phyloP scores from a whole-genome alignment of 2,888 invertebrate genomes.

The Perdita meconis region DNA sequence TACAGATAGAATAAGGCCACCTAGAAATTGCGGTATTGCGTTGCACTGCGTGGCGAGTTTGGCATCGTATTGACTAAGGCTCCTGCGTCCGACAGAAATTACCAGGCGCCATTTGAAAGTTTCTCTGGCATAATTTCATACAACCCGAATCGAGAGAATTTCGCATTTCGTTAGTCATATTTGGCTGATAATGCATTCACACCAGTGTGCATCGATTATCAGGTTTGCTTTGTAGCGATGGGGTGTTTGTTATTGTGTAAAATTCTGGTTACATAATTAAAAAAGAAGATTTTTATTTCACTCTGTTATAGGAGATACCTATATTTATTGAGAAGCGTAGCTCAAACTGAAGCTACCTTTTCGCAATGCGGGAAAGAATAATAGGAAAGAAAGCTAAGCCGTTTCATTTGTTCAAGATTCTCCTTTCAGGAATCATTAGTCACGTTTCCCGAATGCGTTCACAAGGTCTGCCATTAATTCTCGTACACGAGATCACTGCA shows the following conservation, averaged over 20 bases:
- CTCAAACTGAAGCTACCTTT: too few species aligned
- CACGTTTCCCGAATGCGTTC: constrained; percentile 60
- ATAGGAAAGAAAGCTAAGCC: neutral
- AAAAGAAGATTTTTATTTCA: too few species aligned
- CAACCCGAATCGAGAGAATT: constrained; percentile 23
- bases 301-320: too few species aligned
- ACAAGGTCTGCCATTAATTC: constrained; percentile 56
- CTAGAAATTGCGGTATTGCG: constrained; percentile 4
- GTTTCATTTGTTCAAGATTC: neutral
- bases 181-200: neutral
- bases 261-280: too few species aligned
- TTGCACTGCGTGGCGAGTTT: neutral
- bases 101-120: constrained; percentile 15
- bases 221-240: neutral
- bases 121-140: constrained; percentile 32
- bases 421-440: constrained; percentile 53
- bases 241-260: too few species aligned
- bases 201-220: neutral
- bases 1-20: constrained; percentile 25
- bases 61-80: neutral
- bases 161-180: neutral
- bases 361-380: too few species aligned
- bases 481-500: constrained; percentile 44
- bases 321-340: too few species aligned
- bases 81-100: constrained; percentile 9